Base-by-base conservation (phyloP, 23 tunicate genomes). In the Oikopleura dioica region DNA sequence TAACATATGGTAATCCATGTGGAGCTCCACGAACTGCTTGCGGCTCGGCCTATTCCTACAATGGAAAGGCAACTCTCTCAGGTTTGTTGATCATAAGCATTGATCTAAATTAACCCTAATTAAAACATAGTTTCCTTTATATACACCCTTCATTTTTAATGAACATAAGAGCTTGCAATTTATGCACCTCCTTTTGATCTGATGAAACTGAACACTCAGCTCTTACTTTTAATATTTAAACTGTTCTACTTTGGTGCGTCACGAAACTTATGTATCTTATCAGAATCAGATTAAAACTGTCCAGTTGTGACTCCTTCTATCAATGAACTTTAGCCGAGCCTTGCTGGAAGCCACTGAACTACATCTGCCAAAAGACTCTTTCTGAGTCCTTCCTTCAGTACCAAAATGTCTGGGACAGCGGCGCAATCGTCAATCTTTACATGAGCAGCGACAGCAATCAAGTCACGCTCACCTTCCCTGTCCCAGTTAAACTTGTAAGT, bases 401-500 rank as follows among this genome's bases (percentile, higher is more conserved):
- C 26, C 72, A 63, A 28, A 63, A 4, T 26, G 83, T 82, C 33
- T 94, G 99, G 99, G 86, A 82, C n/a, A 82, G 84, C 75, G 99
- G 99, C 59, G 99, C 95, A 9, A 85, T 82, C 1, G 99, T 82
- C 1, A 86, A 79, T 37, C 77, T 86, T 0, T 94, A 86, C 84
- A 76, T 81, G 59, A 88, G 85, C 1, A 80, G 81, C 76, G 99
- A 79, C 28, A 79, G 68, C 28, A 72, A 76, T 51, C 33, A 76
- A 24, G 84, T 94, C 28, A 36, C 68, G 36, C 85, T 94, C 1
- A 55, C 59, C 1, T 86, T 94, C 82, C 95, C 99, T 32, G 29
- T 1, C 12, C 78, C 82, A 2, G 82, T 94, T 38, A 81, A 78
- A 59, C 2, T 36, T 38, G 31, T 81, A 1, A 83, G 32, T 63